Percentiles rank a stretch among this genome's conserved stretches.
phyloP scores from a whole-genome alignment of 2,797 vertebrate genomes.

The Poecile montanus region DNA sequence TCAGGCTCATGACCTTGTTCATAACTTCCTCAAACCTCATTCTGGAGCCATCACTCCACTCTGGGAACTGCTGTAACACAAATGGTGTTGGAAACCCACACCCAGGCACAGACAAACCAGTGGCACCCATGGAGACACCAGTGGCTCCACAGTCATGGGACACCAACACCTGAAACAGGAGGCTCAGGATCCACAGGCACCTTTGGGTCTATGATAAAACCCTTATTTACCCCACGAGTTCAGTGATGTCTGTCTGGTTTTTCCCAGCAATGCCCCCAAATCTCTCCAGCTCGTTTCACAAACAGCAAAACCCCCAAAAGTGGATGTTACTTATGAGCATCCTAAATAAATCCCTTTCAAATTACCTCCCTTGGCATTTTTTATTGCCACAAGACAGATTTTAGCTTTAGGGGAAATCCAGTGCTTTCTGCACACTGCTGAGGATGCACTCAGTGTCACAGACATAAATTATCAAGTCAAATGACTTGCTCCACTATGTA shows the following conservation, averaged over 20 bases:
- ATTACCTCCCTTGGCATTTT: not conserved
- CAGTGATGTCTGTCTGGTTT: rapidly evolving
- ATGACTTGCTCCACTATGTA: not conserved
- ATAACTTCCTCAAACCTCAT: not conserved
- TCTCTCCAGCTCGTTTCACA: not conserved
- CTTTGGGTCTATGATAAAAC: not conserved
- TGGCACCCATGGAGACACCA: rapidly evolving
- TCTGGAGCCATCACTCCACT: constrained; percentile 7
- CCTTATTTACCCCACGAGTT: rapidly evolving
- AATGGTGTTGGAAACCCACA: not conserved
- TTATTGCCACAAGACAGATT: not conserved
- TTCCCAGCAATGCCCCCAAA: not conserved
- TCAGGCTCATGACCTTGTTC: not conserved
- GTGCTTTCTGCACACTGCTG: not conserved
- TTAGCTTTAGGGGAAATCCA: not conserved
- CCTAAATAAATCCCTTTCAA: constrained; percentile 15
- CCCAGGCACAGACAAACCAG: not conserved
- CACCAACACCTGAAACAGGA: not conserved
- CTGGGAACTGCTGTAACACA: not conserved
- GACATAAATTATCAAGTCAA: not conserved
- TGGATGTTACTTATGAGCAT: not conserved
- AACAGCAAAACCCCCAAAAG: not conserved
- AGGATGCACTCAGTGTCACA: not conserved
- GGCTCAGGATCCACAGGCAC: not conserved
- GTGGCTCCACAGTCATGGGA: not conserved